A percentile compares a stretch with the other conserved stretches of the same genome.
These are phyloP conservation scores for Periophthalmus modestus DNA, from an alignment of 2,113 vertebrate species.

Conservation along the genomic window DNA sequence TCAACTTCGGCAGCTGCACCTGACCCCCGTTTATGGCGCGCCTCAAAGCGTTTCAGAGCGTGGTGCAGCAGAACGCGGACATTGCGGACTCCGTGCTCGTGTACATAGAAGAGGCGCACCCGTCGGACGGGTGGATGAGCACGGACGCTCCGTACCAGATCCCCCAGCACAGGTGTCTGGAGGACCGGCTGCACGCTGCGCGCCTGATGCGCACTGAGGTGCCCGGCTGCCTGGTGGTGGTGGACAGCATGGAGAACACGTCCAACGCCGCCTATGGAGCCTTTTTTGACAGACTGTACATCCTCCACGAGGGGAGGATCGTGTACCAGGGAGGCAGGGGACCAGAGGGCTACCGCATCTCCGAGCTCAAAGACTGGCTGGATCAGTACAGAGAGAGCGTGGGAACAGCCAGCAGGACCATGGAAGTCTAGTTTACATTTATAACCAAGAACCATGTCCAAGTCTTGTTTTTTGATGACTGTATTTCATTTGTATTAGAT, in stretches of 20 bases:
- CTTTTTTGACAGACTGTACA: conserved; percentile 95
- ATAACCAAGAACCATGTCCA: background rate
- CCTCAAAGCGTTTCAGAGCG: conserved; percentile 89
- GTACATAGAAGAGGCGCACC: conserved; percentile 97
- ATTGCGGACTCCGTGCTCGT: conserved; percentile 92
- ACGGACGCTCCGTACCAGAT: conserved; percentile 93
- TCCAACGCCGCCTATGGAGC: conserved; percentile 95
- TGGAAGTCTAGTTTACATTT: conserved; percentile 74
- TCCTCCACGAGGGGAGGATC: conserved; percentile 87
- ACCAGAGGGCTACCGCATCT: conserved; percentile 93
- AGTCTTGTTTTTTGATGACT: background rate
- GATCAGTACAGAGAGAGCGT: conserved; percentile 81
- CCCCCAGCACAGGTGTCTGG: conserved; percentile 89
- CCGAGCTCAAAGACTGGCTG: conserved; percentile 91
- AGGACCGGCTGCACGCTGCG: conserved; percentile 89
- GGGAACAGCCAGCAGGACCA: conserved; percentile 59
- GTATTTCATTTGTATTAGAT: background rate
- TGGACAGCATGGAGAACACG: conserved; percentile 94
- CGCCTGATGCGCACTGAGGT: conserved; percentile 87
- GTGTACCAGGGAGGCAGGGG: conserved; percentile 94
- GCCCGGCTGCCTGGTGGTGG: conserved; percentile 86
- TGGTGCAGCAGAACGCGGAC: conserved; percentile 86
- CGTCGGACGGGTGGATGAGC: conserved; percentile 95
- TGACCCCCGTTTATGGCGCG: conserved; percentile 99
- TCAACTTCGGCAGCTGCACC: conserved; percentile 98